phyloP scores from a whole-genome alignment of 92 coral and sea anemone species.

The Epizoanthus illoricatus region DNA sequence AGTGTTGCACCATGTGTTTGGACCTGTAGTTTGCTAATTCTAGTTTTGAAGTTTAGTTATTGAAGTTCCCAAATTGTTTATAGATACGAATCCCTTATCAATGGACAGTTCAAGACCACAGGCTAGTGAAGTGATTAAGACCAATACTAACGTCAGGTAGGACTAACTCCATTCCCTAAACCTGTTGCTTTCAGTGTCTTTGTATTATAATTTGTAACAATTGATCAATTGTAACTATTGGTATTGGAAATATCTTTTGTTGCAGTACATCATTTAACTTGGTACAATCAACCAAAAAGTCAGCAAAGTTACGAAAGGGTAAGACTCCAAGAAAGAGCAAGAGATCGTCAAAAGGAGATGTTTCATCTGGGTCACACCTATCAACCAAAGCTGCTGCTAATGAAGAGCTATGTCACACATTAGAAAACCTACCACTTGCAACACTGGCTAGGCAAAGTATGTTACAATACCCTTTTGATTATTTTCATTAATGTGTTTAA shows the following conservation, averaged over 20 bases:
- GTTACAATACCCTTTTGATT: background rate
- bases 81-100: constrained; percentile 10
- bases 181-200: background rate
- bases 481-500: background rate
- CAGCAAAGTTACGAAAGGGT: background rate
- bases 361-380: background rate
- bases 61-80: background rate
- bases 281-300: background rate
- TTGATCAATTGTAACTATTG: background rate
- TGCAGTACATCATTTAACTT: constrained; percentile 26
- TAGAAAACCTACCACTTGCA: constrained; percentile 34
- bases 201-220: background rate
- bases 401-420: constrained; percentile 24
- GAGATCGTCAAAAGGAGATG: constrained; percentile 1
- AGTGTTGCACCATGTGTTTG: too few species aligned
- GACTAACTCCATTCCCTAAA: background rate
- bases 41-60: background rate
- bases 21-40: background rate
- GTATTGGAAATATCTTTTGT: background rate
- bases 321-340: background rate
- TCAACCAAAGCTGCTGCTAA: constrained; percentile 1
- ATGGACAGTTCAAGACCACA: background rate
- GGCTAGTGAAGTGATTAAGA: constrained; percentile 14
- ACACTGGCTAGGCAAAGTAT: constrained; percentile 7
- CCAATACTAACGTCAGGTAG: constrained; percentile 32